Base-by-base conservation (phyloP, 2,113 vertebrate species). In the Isichthys henryi region DNA sequence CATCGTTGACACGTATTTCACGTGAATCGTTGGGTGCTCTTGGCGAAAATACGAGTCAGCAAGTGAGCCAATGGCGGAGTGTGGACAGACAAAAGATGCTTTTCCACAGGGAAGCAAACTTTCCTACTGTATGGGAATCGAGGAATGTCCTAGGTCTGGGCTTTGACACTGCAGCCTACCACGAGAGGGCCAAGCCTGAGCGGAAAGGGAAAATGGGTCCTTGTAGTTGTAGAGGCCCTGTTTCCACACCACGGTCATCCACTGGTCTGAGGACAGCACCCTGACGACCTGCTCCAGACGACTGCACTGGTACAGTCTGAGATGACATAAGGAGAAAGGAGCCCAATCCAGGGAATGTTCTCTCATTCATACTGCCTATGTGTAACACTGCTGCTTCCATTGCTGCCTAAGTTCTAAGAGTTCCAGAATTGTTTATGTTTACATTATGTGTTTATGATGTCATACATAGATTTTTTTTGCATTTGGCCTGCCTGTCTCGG, bases 231-330 rank as follows among this genome's bases (percentile, higher is more conserved):
- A 97, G 89, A 97, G 93, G n/a, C 96, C 97, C 93, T 97, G 97
- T 93, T 97, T 98, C 98, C 98, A 99, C 88, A 99, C 94, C 89
- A 99, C 93, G 0, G 97, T 96, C 97, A 99, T 98, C 94, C 96
- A 92, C 0, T 96, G 94, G 1, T 96, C 96, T 0, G 98, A 99
- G 0, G 98, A 98, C 91, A 99, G 91, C 19, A 99, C 93, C 87
- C 95, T 95, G 70, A 97, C 94, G 4, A 96, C 53, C 0, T 93
- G 96, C 91, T 99, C 97, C 87, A 96, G 96, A 35, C 96, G 94
- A 90, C 96, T 99, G 95, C 98, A 99, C 90, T 97, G 97, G 0
- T 97, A 97, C 89, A 97, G 94, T 86, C 98, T 98, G 90, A 52
- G 90, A 49, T 3, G 58, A 88, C 50, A 86, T 13, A 27, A 46